Base-by-base conservation (phyloP, 2,113 vertebrate species). In the Fregetta grallaria region DNA sequence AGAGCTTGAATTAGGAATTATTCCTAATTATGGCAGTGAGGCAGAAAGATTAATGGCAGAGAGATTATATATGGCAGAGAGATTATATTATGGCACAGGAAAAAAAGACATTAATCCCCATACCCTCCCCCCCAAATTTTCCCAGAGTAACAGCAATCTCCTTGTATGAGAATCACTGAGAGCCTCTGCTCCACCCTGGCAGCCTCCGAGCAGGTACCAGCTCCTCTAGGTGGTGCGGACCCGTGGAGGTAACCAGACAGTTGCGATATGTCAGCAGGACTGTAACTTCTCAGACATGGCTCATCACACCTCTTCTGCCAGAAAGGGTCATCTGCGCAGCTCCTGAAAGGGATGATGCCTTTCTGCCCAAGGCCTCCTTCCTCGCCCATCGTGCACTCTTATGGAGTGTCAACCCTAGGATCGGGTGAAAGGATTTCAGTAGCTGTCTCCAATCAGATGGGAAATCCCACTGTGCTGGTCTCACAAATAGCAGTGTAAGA, bases 321-420 rank as follows among this genome's bases (percentile, higher is more conserved):
- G 34, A 65, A 80, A 50, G 10, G 12, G 13, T 36, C 8, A 2
- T 20, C 11, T 52, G 11, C 2, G 1, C 1, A 2, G 13, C 10
- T 86, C 38, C 66, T 52, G 62, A 55, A 65, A 83, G 16, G 15
- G 20, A 11, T 29, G 11, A 18, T 45, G n/a, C 7, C 11, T 67
- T 82, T 88, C n/a, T 26, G 45, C 13, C 19, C 18, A 15, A 66
- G 19, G 8, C 32, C 4, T 5, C 27, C 14, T 52, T 84, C 40
- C 4, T 65, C 3, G 1, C 80, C 18, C 22, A 13, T 50, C 4
- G 11, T 11, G n/a, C 32, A 25, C 11, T 13, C 1, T 78, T 62
- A 34, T 30, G 30, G 20, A 80, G 9, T 8, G 7, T 14, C 13
- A 52, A 52, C 36, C 9, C 25, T 56, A 53, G 17, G 13, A 62